Conservation (phyloP, 2,888 invertebrate genomes). For the Himalopsyche japonica region DNA sequence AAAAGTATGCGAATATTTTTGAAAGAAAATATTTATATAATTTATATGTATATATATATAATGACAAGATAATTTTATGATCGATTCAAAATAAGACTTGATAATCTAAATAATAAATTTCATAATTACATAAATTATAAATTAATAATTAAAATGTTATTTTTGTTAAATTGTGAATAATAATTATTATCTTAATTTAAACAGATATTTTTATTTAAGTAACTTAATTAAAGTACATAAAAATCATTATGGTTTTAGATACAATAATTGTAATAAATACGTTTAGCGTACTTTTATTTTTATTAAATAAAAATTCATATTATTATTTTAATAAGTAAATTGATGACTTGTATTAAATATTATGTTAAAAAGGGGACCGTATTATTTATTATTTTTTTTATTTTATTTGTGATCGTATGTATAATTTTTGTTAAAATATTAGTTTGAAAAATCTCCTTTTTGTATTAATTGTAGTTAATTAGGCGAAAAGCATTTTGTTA, state of each 20-base stretch:
- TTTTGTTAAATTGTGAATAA: not conserved
- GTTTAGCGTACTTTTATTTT: slow-evolving; percentile 1
- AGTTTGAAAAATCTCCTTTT: not conserved
- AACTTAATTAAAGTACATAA: not conserved
- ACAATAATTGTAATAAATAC: not conserved
- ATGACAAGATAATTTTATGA: no score
- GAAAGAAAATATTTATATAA: no score
- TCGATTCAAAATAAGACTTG: no score
- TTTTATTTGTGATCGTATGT: not conserved
- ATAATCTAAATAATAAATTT: not conserved
- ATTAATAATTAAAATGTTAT: not conserved
- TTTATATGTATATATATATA: no score
- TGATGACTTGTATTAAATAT: not conserved
- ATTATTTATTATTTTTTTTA: not conserved
- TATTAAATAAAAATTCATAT: not conserved
- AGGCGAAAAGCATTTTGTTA: not conserved
- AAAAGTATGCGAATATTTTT: not conserved
- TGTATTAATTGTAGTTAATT: not conserved
- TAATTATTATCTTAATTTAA: not conserved
- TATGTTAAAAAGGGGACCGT: not conserved
- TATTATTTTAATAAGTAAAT: not conserved
- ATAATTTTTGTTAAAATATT: not conserved
- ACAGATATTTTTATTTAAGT: not conserved
- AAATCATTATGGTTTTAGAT: not conserved
- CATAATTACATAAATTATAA: not conserved